Base-by-base conservation (phyloP, 2,797 vertebrate species). In the Acridotheres tristis region DNA sequence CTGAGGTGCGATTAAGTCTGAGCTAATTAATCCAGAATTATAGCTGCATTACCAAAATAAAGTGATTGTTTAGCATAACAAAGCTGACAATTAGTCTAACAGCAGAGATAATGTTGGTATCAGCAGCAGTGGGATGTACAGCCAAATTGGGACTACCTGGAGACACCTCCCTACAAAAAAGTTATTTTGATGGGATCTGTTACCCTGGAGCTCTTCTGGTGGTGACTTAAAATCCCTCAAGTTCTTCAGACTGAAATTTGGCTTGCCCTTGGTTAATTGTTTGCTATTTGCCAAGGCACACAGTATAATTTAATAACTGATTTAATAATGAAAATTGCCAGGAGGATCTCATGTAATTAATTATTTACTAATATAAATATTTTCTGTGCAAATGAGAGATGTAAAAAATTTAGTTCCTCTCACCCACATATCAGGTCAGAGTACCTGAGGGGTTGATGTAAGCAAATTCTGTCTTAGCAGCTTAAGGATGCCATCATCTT, bases 221-320 rank as follows among this genome's bases (percentile, higher is more conserved):
- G 12, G 11, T 13, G 48, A 3, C 23, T 65, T 48, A 63, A n/a
- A 32, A 81, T 1, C 16, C 11, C 11, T 42, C 38, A 48, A 16
- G 10, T 34, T 66, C 36, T 66, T 54, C 58, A 81, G 51, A 4
- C 68, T 92, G 74, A 71, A 90, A 55, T 23, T 13, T 59, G 62
- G 3, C 15, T 61, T 85, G 74, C 88, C 71, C 79, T 94, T 75
- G 43, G 58, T 73, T 93, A 93, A 92, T 59, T 36, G 42, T 92
- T 94, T 90, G 72, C 42, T 93, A 12, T 92, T 81, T 94, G 74
- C 68, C 61, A 78, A 65, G 88, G 48, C 6, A 7, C 9, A 13
- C 75, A 76, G 38, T 85, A 53, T 79, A 81, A 91, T 94, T 96
- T 93, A 96, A 94, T 97, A 11, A 95, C 89, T 68, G 91, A 76